Evolutionary conservation across 2,113 vertebrate species (phyloP), one percentile per base, ranked within the genome.

Genomic region (Furnarius figulus): DNA sequence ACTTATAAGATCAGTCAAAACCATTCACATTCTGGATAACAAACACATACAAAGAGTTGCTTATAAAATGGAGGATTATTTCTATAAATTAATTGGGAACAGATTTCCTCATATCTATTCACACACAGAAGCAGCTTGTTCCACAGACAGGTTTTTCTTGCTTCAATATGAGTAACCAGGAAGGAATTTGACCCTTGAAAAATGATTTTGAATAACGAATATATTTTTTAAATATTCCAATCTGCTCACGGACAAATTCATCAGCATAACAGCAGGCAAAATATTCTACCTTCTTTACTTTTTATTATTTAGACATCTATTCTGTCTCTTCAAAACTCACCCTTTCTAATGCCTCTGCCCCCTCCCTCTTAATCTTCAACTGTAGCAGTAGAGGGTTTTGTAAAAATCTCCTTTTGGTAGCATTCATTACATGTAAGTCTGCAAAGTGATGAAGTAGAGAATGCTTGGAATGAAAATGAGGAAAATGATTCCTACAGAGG

Each of bases 61-160:
- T 92, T 90, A 89, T 82, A 44, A 92, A 94, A 96, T 66, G 40
- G 58, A 95, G 66, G 89, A 90, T 95, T 93, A 93, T 92, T 94
- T 87, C 88, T 93, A 96, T 93, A 87, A 96, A 96, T 94, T 96
- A 96, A 96, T 90, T 96, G 9, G 77, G 76, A 94, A 86, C 92
- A 97, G 92, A 94, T 96, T 95, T 95, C 86, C 37, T 86, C 76
- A 49, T 0, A 0, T 77, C 89, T 90, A 72, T 88, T 80, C 88
- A 87, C 76, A 81, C 66, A 84, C 39, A 94, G 82, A 91, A 96
- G 90, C 89, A 95, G 86, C 73, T 92, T 96, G 80, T 68, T 92
- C 76, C 77, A 70, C n/a, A 92, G 83, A 68, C 31, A 94, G 61
- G 28, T 91, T 84, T 92, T 88, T 68, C 70, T 75, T 93, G 18